Evolutionary conservation across 2,888 invertebrate species (phyloP), one percentile per base, ranked within the genome.

Genomic region (Sycophila texana): DNA sequence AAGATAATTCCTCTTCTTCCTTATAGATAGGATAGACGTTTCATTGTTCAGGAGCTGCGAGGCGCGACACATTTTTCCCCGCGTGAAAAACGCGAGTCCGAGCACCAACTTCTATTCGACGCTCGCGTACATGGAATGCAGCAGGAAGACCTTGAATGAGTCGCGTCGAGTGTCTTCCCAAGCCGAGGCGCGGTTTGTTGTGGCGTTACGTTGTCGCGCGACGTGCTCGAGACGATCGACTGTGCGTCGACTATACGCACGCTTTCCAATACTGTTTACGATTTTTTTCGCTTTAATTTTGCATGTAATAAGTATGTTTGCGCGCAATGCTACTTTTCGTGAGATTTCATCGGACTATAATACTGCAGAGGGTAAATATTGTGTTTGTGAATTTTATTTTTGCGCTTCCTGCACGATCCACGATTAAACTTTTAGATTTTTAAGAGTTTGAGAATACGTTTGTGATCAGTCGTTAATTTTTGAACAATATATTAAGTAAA

Each of bases 71-170:
- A 22, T 30, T 61, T 60, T 51, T 14, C 49, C 49, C 18, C 22
- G 51, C 51, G 30, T 51, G 60, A 60, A 47, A 60, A 26, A 55
- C 55, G 51, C 71, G 26, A 30, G 39, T 26, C 16, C 65, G 26
- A 5, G 39, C 53, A 47, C 55, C 1, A 10, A 47, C 18, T 39
- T 16, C 30, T 57, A 63, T 16, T 68, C 30, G 30, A 20, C 58
- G 68, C 39, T 39, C 39, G 39, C 10, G 5, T 39, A n/a, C 49
- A 26, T 18, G 60, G 66, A 72, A 77, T 77, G 77, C 77, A 49
- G 18, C 39, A 53, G 7, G 18, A 63, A 76, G 75, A 70, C 75
- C 75, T 70, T 70, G 75, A 55, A 18, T 20, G 67, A 66, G 22
- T 26, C 74, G 20, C 22, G 47, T 22, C 74, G 30, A 30, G 60